A percentile compares a stretch with the other conserved stretches of the same genome.
phyloP scores from a whole-genome alignment of 1,140 invertebrate genomes.

The Berghia stephanieae region DNA sequence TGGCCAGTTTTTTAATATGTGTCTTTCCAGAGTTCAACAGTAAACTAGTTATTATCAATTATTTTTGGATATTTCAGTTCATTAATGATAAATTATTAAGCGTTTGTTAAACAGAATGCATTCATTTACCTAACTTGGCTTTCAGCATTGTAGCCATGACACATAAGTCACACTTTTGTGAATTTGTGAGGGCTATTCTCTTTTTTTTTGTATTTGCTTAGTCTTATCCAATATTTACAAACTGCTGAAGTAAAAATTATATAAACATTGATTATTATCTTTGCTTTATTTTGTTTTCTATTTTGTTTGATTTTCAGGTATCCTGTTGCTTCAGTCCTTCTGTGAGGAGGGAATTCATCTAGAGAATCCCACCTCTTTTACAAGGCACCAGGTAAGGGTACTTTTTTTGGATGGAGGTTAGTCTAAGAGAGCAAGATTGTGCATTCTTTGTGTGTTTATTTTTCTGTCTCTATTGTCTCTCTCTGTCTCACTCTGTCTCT shows the following conservation, averaged over 20 bases:
- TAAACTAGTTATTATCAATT: background rate
- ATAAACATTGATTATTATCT: too few relatives aligned
- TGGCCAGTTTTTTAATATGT: too few relatives aligned
- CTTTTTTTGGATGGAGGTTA: background rate
- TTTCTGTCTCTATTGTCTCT: background rate
- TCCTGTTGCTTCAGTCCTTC: constrained; percentile 57
- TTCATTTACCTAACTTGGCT: too few relatives aligned
- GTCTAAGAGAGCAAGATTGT: background rate
- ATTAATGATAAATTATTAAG: too few relatives aligned
- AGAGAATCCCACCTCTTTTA: constrained; percentile 56
- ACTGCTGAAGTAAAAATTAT: too few relatives aligned
- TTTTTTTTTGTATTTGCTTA: too few relatives aligned
- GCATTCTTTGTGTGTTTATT: background rate
- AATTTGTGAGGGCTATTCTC: too few relatives aligned
- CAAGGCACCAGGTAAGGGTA: constrained; percentile 55
- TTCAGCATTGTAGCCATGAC: too few relatives aligned
- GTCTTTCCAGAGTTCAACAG: too few relatives aligned
- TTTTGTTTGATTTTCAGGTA: constrained; percentile 48
- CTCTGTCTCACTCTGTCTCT: background rate
- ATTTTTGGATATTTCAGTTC: background rate
- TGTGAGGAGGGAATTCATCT: constrained; percentile 63
- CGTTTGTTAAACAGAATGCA: too few relatives aligned
- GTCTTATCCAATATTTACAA: too few relatives aligned
- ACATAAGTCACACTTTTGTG: too few relatives aligned
- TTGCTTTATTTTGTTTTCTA: background rate